phyloP scores from a whole-genome alignment of 2,888 invertebrate species.

The Abrostola triplasia region DNA sequence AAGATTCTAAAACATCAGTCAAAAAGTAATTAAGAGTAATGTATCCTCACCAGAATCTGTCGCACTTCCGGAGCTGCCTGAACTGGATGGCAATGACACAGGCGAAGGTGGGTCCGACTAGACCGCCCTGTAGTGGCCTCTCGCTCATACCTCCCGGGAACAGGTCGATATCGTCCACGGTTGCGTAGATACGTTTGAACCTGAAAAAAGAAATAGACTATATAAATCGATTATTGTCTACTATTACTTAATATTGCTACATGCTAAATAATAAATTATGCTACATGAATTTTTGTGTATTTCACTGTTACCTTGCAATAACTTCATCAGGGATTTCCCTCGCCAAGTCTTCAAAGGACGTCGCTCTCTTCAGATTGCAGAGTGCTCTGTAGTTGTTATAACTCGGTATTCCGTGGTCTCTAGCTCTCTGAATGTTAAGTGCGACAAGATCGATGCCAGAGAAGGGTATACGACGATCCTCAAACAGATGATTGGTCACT shows the following conservation, averaged over 20 bases:
- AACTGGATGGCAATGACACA: conserved; percentile 98
- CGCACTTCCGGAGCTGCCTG: conserved; percentile 96
- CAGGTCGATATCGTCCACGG: conserved; percentile 98
- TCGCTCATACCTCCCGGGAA: conserved; percentile 98
- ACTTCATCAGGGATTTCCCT: conserved; percentile 96
- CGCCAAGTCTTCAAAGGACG: conserved; percentile 94
- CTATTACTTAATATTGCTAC: too few relatives aligned
- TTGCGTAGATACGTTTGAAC: conserved; percentile 94
- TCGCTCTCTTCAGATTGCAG: conserved; percentile 95
- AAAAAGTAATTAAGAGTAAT: background rate
- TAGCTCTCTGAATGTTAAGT: conserved; percentile 95
- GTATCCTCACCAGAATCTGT: conserved; percentile 94
- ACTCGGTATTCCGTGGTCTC: conserved; percentile 96
- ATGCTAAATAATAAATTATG: too few relatives aligned
- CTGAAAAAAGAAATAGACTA: conserved; percentile 65
- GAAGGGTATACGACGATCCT: conserved; percentile 95
- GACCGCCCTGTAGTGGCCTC: conserved; percentile 95
- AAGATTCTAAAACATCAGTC: background rate
- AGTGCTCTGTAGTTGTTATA: conserved; percentile 97
- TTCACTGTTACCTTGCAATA: conserved; percentile 89
- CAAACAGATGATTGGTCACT: conserved; percentile 98
- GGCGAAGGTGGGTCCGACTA: conserved; percentile 98
- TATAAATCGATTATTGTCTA: too few relatives aligned
- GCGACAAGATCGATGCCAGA: conserved; percentile 98
- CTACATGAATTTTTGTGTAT: too few relatives aligned